Base-by-base conservation (phyloP, 2,888 invertebrate genomes). In the Archips crataeganus region DNA sequence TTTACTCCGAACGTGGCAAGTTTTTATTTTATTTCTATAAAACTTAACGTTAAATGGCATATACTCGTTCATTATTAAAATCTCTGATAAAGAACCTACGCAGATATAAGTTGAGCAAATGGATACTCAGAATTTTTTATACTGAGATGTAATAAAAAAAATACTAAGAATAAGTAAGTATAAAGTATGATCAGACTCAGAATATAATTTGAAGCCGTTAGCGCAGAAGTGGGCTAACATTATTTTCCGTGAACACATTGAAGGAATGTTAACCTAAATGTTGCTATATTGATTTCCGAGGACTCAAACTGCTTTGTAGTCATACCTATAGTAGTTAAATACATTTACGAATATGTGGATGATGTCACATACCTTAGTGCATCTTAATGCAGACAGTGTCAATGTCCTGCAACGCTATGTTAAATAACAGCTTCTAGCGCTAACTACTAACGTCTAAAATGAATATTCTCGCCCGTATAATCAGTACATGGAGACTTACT, bases 341-440 rank as follows among this genome's bases (percentile, higher is more conserved):
- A 13, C 49, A 13, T 49, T 23, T 23, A 49, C 3, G 36, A 3
- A 6, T 36, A 36, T n/a, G 36, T 42, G 42, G 15, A 47, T 62
- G 54, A 39, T 32, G 49, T 63, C 47, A 63, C 32, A 15, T 23
- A 9, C 6, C 9, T 23, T 2, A 23, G 4, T 15, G 51, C 2
- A 60, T n/a, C 23, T 4, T 15, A 51, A 32, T 5, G 68, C 13
- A 45, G 34, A 49, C 42, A 15, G 60, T 60, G 73, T 74, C 64
- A 74, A 69, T 39, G 73, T 64, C 68, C 69, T 64, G 51, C 42
- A 34, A 60, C 60, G 73, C 67, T 69, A 73, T 68, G 69, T 74
- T 64, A 64, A 74, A 68, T 60, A 32, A 60, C 49, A 8, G 11
- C 66, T 39, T 23, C 34, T 65, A 45, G 45, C 23, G 59, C 74